These are phyloP conservation scores for Loxodonta africana DNA, from an alignment of 2,113 vertebrate species.

Conservation along the genomic window DNA sequence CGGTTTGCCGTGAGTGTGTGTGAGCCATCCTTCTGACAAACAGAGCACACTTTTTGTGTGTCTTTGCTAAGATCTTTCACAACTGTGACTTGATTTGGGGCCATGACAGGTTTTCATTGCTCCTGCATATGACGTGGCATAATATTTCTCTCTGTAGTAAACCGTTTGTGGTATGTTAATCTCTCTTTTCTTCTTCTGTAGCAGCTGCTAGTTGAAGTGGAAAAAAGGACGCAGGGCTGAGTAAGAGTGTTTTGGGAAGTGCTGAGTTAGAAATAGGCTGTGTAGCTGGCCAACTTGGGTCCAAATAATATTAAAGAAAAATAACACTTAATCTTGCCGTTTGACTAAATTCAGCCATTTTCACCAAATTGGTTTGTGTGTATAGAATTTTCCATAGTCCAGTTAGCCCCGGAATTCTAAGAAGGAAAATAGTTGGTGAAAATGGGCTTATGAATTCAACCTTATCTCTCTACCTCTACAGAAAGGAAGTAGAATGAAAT, in stretches of 20 bases:
- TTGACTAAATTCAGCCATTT: not conserved
- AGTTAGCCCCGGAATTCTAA: not conserved
- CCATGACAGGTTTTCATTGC: not conserved
- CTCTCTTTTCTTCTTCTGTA: not conserved
- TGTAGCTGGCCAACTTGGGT: not conserved
- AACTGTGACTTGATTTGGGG: slow-evolving; percentile 28
- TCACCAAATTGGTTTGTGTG: not conserved
- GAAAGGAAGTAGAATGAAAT: slow-evolving; percentile 37
- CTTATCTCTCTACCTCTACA: not conserved
- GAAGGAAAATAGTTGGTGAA: slow-evolving; percentile 1
- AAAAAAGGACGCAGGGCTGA: not conserved
- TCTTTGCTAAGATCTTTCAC: slow-evolving; percentile 37
- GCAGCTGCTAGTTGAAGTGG: slow-evolving; percentile 23
- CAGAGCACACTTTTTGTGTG: not conserved
- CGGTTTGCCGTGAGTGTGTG: not conserved
- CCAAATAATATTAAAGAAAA: not conserved
- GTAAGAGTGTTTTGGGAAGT: slow-evolving; percentile 47
- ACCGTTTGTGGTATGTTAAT: not conserved
- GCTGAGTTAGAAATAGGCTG: not conserved
- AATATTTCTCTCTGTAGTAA: slow-evolving; percentile 39
- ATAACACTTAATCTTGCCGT: not conserved
- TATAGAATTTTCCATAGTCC: not conserved
- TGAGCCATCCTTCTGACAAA: not conserved
- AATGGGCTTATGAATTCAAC: slow-evolving; percentile 43
- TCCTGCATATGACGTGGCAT: slow-evolving; percentile 50